A percentile compares a stretch with the other conserved stretches of the same genome.
These are phyloP conservation scores for Dromococcyx pavoninus DNA, from an alignment of 2,797 vertebrate genomes.

Conservation along the genomic window DNA sequence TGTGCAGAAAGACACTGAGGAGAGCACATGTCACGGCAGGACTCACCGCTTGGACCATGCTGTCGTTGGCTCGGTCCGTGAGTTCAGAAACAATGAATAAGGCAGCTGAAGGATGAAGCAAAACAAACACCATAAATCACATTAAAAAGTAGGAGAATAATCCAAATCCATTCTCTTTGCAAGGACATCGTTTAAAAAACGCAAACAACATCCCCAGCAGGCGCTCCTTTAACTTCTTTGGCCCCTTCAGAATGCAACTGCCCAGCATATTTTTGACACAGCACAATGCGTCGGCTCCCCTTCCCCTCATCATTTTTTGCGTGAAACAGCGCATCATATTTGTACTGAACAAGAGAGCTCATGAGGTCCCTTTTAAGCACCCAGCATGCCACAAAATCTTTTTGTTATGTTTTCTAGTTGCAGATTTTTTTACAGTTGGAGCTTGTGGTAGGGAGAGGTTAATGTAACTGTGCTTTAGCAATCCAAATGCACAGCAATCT, in stretches of 20 bases:
- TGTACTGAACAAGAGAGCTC: not conserved
- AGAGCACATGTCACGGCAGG: not conserved
- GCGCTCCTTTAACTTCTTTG: not conserved
- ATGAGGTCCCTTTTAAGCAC: not conserved
- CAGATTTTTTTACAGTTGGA: not conserved
- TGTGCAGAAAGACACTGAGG: not conserved
- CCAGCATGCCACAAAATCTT: not conserved
- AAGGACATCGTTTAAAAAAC: not conserved
- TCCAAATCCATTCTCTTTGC: not conserved
- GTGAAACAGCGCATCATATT: not conserved
- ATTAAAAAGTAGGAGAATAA: not conserved
- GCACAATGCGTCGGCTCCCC: not conserved
- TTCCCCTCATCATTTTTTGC: not conserved
- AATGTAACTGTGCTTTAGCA: not conserved
- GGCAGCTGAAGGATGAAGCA: constrained; percentile 79
- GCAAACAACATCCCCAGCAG: not conserved
- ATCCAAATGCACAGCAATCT: not conserved
- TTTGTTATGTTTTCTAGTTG: not conserved
- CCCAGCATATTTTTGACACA: not conserved
- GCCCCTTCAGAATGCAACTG: not conserved
- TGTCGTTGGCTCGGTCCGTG: constrained; percentile 87
- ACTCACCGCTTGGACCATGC: constrained; percentile 93
- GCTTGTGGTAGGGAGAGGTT: not conserved
- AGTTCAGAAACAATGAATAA: constrained; percentile 87
- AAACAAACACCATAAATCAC: not conserved